These are phyloP conservation scores for Meandrusa payeni DNA, from an alignment of 2,888 invertebrate genomes.

Conservation along the genomic window DNA sequence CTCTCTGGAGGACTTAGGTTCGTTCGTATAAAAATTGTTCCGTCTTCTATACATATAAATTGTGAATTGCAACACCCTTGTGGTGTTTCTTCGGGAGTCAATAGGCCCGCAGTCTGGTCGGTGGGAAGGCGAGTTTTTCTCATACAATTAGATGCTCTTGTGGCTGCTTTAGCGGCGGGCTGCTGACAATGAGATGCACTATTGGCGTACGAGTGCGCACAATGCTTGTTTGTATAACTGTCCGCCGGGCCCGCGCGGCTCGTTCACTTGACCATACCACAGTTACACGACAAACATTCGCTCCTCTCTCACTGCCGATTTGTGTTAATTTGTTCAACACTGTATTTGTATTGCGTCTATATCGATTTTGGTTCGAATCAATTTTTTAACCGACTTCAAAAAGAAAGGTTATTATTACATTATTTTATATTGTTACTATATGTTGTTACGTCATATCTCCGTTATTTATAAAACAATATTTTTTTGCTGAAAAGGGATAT, in stretches of 20 bases:
- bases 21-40: no score
- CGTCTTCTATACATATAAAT: no score
- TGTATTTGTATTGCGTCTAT: slow-evolving; percentile 54
- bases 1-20: no score
- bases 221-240: slow-evolving; percentile 74
- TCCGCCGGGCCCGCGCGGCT: slow-evolving; percentile 46
- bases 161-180: slow-evolving; percentile 54
- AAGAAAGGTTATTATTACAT: neutral
- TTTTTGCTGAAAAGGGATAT: no score
- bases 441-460: no score
- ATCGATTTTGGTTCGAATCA: slow-evolving; percentile 29
- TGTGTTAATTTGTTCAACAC: slow-evolving; percentile 73
- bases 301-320: slow-evolving; percentile 47
- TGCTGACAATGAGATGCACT: slow-evolving; percentile 71
- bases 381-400: neutral
- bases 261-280: slow-evolving; percentile 69
- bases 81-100: no score
- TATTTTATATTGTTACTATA: no score
- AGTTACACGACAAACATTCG: slow-evolving; percentile 70
- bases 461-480: no score
- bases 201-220: slow-evolving; percentile 64
- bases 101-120: no score
- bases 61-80: no score
- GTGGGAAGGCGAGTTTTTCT: slow-evolving; percentile 27
- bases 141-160: slow-evolving; percentile 46